Evolutionary conservation across 2,113 vertebrate genomes (phyloP).

Genomic region (Cyprinodon tularosa): DNA sequence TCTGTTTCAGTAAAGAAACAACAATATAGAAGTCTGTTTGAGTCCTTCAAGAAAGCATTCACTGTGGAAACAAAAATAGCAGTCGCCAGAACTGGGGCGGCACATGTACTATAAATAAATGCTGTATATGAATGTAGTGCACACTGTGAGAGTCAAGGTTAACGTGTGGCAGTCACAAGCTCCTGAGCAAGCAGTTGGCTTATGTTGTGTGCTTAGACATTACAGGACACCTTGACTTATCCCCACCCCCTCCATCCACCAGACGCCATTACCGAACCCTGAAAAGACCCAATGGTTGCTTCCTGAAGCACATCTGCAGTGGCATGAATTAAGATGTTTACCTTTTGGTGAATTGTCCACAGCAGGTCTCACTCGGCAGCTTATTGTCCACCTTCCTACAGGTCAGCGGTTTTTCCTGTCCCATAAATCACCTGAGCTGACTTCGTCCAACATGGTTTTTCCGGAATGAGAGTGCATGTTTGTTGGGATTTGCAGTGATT

Average conservation of each 20-base stretch:
- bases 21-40: neutral
- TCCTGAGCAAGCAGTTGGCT: conserved; percentile 51
- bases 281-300: conserved; percentile 47
- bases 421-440: conserved; percentile 55
- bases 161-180: conserved; percentile 41
- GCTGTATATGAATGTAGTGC: conserved; percentile 31
- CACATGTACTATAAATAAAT: conserved; percentile 55
- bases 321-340: conserved; percentile 59
- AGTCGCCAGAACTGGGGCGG: neutral
- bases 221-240: conserved; percentile 48
- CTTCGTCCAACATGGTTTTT: conserved; percentile 23
- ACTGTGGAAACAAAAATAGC: conserved; percentile 28
- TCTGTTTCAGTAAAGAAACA: conserved; percentile 13
- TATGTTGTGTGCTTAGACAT: conserved; percentile 21
- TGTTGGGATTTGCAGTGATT: conserved; percentile 50
- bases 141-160: conserved; percentile 52
- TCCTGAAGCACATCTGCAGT: conserved; percentile 53
- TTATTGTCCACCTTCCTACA: conserved; percentile 45
- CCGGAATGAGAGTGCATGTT: conserved; percentile 30
- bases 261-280: conserved; percentile 15
- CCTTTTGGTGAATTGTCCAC: conserved; percentile 29
- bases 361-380: conserved; percentile 32
- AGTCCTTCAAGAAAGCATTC: conserved; percentile 5
- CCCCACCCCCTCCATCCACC: conserved; percentile 5
- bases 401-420: conserved; percentile 52